phyloP scores from a whole-genome alignment of 1,140 invertebrate genomes.

The Cotesia typhae region DNA sequence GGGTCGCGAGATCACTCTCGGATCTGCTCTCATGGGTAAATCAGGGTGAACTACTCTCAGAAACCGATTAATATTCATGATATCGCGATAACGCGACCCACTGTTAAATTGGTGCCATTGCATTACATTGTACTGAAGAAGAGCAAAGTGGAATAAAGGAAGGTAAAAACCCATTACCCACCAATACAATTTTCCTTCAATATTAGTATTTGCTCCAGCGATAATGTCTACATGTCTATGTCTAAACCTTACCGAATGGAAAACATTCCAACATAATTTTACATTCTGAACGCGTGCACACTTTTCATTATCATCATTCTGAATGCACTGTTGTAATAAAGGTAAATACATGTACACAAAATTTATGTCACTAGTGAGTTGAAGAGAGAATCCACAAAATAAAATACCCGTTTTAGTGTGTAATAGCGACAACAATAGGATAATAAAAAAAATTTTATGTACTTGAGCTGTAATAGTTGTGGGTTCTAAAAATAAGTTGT shows the following conservation, averaged over 20 bases:
- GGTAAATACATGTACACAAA: neutral
- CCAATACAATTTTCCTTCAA: neutral
- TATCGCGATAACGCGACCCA: slow-evolving; percentile 27
- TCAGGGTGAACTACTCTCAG: slow-evolving; percentile 22
- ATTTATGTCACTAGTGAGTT: slow-evolving; percentile 5
- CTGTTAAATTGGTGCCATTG: slow-evolving; percentile 15
- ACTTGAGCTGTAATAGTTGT: slow-evolving; percentile 16
- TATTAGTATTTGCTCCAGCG: neutral
- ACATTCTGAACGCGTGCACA: neutral
- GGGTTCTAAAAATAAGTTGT: neutral
- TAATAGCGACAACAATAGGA: too few relatives aligned
- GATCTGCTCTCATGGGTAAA: slow-evolving; percentile 29
- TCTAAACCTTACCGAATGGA: neutral
- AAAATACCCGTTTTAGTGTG: neutral
- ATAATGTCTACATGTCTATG: too few relatives aligned
- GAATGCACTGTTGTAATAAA: neutral
- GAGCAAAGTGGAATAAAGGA: neutral
- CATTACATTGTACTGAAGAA: neutral
- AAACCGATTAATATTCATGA: slow-evolving; percentile 39
- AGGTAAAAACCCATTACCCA: neutral
- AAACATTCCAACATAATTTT: slow-evolving; percentile 26
- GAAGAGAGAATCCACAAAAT: neutral
- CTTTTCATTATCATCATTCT: neutral
- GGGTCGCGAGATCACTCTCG: slow-evolving; percentile 28
- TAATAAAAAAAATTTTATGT: too few relatives aligned